Evolutionary conservation across 2,888 invertebrate genomes (phyloP), one percentile per base, ranked within the genome.

Genomic region (Orthonevra nobilis): DNA sequence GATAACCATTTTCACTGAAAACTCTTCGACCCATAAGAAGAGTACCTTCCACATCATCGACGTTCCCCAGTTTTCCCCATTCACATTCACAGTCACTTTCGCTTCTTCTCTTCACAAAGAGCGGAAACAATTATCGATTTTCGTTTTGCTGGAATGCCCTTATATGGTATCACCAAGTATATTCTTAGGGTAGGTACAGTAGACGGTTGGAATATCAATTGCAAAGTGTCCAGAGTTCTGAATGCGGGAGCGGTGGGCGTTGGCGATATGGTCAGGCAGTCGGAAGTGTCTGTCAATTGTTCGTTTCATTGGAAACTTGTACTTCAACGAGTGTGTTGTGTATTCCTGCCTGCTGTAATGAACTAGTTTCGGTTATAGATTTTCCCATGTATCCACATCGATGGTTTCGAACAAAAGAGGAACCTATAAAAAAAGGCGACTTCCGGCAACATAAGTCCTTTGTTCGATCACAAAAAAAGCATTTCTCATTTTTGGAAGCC

Each of bases 91-190:
- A 4, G 32, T 10, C 14, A 7, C 14, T 10, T 6, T 42, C 23
- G 36, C 14, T 60, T 34, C 19, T 19, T 60, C 52, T 44, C 52
- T 50, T 19, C 6, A 10, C 10, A 7, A 58, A 77, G 72, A 72
- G 64, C 58, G 14, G 58, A 46, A 44, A 52, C 50, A 79, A 32
- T 79, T 56, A 79, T 79, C 54, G 79, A 79, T 79, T 79, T 79
- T 73, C 20, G 17, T 50, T 60, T 66, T 46, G 44, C 63, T 38
- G 42, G 26, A 79, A 68, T 73, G 79, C 66, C 79, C 79, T 79
- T 79, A 79, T 79, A 79, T 79, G 79, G 79, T 73, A 73, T 73
- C 52, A 63, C 54, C 56, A 63, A 56, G 63, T 26, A 40, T 61
- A 50, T 69, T 69, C 75, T 69, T 63, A 70, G 70, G 69, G 60